Evolutionary conservation across 2,888 invertebrate genomes (phyloP).

Genomic region (Aphodius granarius): DNA sequence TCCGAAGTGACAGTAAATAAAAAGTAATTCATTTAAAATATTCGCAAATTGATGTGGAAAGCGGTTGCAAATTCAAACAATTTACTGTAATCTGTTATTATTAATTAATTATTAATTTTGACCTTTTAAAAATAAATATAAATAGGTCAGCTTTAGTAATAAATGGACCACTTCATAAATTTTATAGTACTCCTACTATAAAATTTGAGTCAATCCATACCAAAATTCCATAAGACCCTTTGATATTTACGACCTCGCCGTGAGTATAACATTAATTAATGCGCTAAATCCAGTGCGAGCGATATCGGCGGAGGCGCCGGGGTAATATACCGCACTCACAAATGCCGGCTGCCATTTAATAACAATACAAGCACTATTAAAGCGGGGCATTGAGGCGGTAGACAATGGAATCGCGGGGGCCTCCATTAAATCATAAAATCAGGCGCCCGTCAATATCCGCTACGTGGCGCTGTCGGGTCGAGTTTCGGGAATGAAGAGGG

Average conservation of each 20-base stretch:
- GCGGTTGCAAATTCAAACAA: no score
- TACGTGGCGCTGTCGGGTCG: neutral
- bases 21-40: no score
- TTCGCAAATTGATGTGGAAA: no score
- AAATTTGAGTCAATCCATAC: no score
- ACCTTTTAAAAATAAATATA: no score
- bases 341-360: neutral
- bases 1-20: no score
- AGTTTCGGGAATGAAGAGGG: neutral
- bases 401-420: neutral
- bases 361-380: neutral
- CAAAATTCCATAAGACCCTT: neutral
- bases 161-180: no score
- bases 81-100: no score
- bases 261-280: neutral
- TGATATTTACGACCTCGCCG: neutral
- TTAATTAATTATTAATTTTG: no score
- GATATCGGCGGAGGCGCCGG: neutral
- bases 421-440: neutral
- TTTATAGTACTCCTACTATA: no score
- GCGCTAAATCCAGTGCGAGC: neutral
- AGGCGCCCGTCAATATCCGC: neutral
- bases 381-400: neutral
- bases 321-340: neutral
- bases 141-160: no score